These are phyloP conservation scores for Aleadryas rufinucha DNA, from an alignment of 2,113 vertebrate genomes.

Conservation along the genomic window DNA sequence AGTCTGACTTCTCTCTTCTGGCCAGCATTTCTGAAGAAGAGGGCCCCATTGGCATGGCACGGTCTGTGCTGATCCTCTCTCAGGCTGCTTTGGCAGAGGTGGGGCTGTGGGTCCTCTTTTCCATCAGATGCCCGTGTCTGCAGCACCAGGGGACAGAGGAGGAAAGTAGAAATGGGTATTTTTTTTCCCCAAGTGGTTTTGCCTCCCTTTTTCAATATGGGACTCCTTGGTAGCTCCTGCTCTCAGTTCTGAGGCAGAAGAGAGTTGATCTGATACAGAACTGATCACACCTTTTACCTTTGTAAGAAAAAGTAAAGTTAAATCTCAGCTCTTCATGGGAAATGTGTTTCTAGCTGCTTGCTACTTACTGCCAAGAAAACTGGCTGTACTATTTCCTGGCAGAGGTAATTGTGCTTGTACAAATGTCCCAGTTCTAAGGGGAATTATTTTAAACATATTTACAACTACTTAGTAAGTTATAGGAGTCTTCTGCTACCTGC, in stretches of 20 bases:
- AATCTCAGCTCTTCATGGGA: neutral
- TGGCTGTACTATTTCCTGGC: neutral
- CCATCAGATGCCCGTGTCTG: fast-evolving
- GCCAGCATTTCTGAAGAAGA: neutral
- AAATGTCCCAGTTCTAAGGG: neutral
- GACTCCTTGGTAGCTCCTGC: neutral
- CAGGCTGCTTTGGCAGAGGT: neutral
- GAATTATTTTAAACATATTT: neutral
- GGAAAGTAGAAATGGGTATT: neutral
- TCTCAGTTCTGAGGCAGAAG: neutral
- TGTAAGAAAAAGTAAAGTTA: neutral
- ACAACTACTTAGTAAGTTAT: neutral
- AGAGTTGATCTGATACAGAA: neutral
- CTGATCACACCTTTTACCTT: fast-evolving
- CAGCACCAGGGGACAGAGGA: neutral
- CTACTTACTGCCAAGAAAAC: neutral
- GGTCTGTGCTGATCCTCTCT: neutral
- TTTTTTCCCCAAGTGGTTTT: neutral
- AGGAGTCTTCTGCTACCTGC: neutral
- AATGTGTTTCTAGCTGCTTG: neutral
- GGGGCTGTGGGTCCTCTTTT: neutral
- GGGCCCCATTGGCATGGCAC: fast-evolving
- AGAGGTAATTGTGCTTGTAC: neutral
- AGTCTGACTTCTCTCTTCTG: neutral
- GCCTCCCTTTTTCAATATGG: neutral